Evolutionary conservation across 1,140 invertebrate species (phyloP).

Genomic region (Calephelis nemesis): DNA sequence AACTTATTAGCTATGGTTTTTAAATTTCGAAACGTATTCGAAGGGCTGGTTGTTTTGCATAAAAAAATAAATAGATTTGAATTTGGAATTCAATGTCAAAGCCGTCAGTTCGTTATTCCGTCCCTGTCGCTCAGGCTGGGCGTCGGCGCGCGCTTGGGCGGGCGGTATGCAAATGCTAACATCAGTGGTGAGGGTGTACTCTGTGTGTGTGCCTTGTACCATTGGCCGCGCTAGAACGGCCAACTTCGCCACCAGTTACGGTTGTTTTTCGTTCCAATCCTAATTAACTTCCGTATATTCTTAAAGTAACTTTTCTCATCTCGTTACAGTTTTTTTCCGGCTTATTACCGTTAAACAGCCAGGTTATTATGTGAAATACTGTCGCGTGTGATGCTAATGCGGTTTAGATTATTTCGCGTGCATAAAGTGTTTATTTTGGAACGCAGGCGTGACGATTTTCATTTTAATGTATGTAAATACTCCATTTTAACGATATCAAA

Average conservation of each 20-base stretch:
- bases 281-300: conserved; percentile 79
- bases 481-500: conserved; percentile 45
- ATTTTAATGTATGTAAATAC: conserved; percentile 62
- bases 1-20: conserved; percentile 6
- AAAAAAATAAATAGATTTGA: conserved; percentile 41
- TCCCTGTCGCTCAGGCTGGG: conserved; percentile 73
- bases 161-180: conserved; percentile 76
- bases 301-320: conserved; percentile 78
- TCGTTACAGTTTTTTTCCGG: conserved; percentile 58
- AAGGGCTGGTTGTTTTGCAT: conserved; percentile 24
- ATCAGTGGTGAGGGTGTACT: conserved; percentile 51
- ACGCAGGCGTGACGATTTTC: conserved; percentile 45
- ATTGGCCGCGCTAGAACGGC: conserved; percentile 76
- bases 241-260: conserved; percentile 77
- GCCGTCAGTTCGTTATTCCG: conserved; percentile 45
- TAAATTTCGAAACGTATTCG: conserved; percentile 23
- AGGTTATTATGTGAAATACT: conserved; percentile 64
- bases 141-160: conserved; percentile 74
- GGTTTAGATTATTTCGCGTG: conserved; percentile 50
- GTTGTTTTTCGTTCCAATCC: conserved; percentile 77
- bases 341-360: conserved; percentile 46
- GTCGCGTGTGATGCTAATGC: conserved; percentile 63
- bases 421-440: conserved; percentile 52
- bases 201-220: conserved; percentile 73
- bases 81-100: conserved; percentile 56